These are phyloP conservation scores for Phaedon cochleariae DNA, from an alignment of 2,888 invertebrate genomes.

Conservation along the genomic window DNA sequence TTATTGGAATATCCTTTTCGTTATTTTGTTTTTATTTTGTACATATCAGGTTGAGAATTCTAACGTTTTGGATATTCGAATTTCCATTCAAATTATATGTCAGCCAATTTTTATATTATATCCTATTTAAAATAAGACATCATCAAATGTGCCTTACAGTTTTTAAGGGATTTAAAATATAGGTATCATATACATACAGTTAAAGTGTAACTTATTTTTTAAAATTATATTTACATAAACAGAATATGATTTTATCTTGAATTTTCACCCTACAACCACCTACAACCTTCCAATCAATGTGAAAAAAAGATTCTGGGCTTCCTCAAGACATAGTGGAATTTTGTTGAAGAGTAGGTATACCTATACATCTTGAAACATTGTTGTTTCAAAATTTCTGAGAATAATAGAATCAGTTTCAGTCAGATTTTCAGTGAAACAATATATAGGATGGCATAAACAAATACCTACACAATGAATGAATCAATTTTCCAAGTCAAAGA, in stretches of 20 bases:
- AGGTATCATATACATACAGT: conserved; percentile 25
- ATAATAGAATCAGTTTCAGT: too few relatives aligned
- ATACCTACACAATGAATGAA: too few relatives aligned
- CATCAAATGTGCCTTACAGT: conserved; percentile 34
- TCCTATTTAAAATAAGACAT: conserved; percentile 9
- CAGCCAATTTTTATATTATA: conserved; percentile 24
- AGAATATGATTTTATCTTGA: background rate
- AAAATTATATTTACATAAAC: conserved; percentile 33
- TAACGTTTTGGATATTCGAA: conserved; percentile 12
- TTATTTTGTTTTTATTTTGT: conserved; percentile 35
- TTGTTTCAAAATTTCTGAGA: too few relatives aligned
- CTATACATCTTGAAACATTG: too few relatives aligned
- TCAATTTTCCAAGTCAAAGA: too few relatives aligned
- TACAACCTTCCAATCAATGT: too few relatives aligned
- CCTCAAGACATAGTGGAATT: too few relatives aligned
- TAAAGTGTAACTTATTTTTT: conserved; percentile 36
- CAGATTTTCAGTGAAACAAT: too few relatives aligned
- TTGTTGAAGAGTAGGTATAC: too few relatives aligned
- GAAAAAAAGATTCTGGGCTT: too few relatives aligned
- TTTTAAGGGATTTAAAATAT: conserved; percentile 25
- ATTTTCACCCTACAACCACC: background rate
- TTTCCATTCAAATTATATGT: conserved; percentile 16
- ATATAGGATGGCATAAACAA: too few relatives aligned
- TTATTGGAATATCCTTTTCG: conserved; percentile 25
- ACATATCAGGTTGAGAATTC: conserved; percentile 31